These are phyloP conservation scores for Epirrhoe tristata DNA, from an alignment of 2,888 invertebrate genomes.

Conservation along the genomic window DNA sequence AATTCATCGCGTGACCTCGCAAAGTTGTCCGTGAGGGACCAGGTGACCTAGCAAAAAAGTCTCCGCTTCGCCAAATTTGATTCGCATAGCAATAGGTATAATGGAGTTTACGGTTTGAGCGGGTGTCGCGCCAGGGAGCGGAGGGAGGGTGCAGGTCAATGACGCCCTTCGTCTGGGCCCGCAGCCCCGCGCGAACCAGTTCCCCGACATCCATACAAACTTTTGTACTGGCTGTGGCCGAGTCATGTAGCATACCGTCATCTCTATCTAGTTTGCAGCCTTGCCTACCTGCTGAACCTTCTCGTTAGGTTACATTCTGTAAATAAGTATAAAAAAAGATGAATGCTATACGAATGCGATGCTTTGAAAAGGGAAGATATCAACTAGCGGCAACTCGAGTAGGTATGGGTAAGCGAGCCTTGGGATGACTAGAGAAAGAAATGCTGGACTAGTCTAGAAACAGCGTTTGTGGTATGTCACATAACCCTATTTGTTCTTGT, in stretches of 20 bases:
- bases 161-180: constrained; percentile 79
- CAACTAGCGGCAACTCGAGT: constrained; percentile 13
- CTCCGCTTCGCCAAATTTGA: constrained; percentile 71
- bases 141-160: constrained; percentile 74
- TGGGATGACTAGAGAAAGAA: not conserved
- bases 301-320: constrained; percentile 62
- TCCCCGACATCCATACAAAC: constrained; percentile 50
- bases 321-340: constrained; percentile 27
- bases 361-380: constrained; percentile 17
- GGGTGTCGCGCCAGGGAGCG: constrained; percentile 66
- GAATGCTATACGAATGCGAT: constrained; percentile 8
- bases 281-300: constrained; percentile 71
- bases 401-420: not conserved
- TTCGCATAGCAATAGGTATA: constrained; percentile 71
- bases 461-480: not conserved
- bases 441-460: not conserved
- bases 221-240: constrained; percentile 43
- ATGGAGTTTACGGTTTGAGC: constrained; percentile 77
- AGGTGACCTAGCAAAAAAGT: constrained; percentile 55
- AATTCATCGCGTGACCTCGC: constrained; percentile 2
- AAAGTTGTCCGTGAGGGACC: constrained; percentile 13
- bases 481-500: not conserved
- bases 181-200: constrained; percentile 53
- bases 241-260: constrained; percentile 72
- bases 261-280: constrained; percentile 75